Conservation (phyloP, 2,797 vertebrate genomes). For the Manis pentadactyla region DNA sequence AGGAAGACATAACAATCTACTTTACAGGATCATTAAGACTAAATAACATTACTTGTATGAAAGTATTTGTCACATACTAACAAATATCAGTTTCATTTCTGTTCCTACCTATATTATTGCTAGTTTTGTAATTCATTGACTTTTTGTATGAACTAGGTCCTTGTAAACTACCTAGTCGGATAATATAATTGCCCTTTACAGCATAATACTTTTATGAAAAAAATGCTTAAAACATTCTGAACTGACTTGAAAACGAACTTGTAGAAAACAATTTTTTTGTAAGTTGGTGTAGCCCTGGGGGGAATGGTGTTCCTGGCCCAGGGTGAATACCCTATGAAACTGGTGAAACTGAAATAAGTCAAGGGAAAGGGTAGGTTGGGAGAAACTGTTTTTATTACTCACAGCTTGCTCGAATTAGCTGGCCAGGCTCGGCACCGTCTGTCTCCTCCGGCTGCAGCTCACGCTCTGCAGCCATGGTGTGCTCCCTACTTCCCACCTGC, state of each 20-base stretch:
- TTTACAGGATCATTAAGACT: background rate
- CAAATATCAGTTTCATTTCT: background rate
- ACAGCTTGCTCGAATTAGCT: too few species aligned
- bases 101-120: background rate
- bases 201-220: conserved; percentile 30
- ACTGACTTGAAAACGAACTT: conserved; percentile 50
- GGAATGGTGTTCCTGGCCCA: too few species aligned
- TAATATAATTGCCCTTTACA: background rate
- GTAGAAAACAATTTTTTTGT: background rate
- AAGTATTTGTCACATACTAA: background rate
- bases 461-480: too few species aligned
- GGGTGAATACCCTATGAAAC: too few species aligned
- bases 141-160: background rate
- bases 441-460: too few species aligned
- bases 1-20: conserved; percentile 7
- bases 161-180: background rate
- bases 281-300: background rate
- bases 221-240: background rate
- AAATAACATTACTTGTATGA: background rate
- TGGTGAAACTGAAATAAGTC: too few species aligned
- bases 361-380: too few species aligned
- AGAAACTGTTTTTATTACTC: too few species aligned
- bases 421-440: too few species aligned
- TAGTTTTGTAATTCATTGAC: background rate
- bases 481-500: too few species aligned